A percentile compares a stretch with the other conserved stretches of the same genome.
Conservation (phyloP, 2,888 invertebrate species). For the Cataglyphis altisquamis region DNA sequence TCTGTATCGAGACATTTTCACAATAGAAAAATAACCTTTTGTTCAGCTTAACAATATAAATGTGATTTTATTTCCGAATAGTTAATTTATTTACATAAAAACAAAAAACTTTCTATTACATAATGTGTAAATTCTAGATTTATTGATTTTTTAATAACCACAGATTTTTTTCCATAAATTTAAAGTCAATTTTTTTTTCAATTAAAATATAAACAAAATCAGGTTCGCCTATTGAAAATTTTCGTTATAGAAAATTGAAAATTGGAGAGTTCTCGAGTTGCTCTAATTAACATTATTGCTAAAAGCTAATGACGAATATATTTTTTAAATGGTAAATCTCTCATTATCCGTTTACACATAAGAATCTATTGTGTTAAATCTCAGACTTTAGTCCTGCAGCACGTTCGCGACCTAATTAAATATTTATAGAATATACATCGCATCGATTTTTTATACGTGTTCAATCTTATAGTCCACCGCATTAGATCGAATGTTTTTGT, state of each 20-base stretch:
- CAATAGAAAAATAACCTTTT: background rate
- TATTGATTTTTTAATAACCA: background rate
- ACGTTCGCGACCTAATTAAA: slow-evolving; percentile 32
- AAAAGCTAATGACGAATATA: background rate
- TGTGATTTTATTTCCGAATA: background rate
- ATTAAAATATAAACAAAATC: background rate
- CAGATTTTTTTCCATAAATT: background rate
- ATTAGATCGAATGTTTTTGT: slow-evolving; percentile 50
- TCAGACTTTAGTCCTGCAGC: background rate
- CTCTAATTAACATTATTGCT: background rate
- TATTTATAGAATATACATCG: slow-evolving; percentile 18
- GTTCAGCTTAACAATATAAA: background rate
- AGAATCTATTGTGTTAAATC: background rate
- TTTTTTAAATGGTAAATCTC: background rate
- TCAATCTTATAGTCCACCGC: slow-evolving; percentile 5
- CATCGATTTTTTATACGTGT: slow-evolving; percentile 23
- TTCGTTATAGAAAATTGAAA: background rate
- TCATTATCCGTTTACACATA: background rate
- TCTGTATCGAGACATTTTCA: background rate
- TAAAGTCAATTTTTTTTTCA: background rate
- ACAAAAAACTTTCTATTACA: background rate
- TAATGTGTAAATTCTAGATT: background rate
- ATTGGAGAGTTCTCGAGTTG: background rate
- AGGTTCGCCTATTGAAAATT: too few relatives aligned
- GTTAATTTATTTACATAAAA: slow-evolving; percentile 11